Conservation (phyloP, 2,113 vertebrate genomes). For the Anhinga anhinga region DNA sequence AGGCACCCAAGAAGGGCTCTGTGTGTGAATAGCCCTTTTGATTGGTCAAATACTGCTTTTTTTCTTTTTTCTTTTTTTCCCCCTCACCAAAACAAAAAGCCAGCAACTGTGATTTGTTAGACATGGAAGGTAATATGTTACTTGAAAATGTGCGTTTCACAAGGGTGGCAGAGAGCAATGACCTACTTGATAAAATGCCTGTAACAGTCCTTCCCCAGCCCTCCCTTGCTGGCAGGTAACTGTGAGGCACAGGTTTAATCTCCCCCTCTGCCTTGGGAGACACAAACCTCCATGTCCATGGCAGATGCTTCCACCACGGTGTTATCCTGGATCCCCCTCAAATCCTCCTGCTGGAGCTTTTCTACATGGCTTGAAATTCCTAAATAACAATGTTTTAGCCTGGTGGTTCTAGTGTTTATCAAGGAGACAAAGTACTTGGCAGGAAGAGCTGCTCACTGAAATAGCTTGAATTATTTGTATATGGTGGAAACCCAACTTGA, state of each 20-base stretch:
- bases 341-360: neutral
- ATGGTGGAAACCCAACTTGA: neutral
- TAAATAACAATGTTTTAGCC: neutral
- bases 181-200: neutral
- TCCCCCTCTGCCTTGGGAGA: neutral
- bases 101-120: neutral
- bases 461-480: neutral
- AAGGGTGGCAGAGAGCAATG: neutral
- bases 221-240: neutral
- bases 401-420: neutral
- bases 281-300: neutral
- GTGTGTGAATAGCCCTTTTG: neutral
- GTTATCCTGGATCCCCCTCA: neutral
- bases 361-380: neutral
- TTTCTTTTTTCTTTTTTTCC: neutral
- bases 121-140: neutral
- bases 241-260: neutral
- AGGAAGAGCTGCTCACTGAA: neutral
- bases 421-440: neutral
- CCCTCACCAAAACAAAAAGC: neutral
- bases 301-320: neutral
- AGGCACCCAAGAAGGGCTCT: neutral
- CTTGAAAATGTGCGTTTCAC: neutral
- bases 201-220: neutral
- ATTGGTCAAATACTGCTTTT: neutral